A percentile compares a stretch with the other conserved stretches of the same genome.
phyloP scores from a whole-genome alignment of 2,888 invertebrate genomes.

The Pimpla rufipes region DNA sequence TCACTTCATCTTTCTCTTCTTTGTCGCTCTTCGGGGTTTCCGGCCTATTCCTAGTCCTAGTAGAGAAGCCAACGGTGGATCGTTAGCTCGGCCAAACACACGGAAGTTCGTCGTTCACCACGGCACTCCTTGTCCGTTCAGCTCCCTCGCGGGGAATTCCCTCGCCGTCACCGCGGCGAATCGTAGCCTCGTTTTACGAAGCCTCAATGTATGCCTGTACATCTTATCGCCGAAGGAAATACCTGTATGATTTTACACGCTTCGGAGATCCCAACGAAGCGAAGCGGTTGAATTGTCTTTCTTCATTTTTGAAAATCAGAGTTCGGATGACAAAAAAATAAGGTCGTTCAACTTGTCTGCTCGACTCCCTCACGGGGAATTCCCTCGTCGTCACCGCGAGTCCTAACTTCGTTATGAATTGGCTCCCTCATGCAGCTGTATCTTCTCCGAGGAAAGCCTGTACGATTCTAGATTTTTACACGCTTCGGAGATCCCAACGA shows the following conservation, averaged over 20 bases:
- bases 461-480: conserved; percentile 51
- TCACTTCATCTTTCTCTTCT: conserved; percentile 37
- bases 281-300: conserved; percentile 23
- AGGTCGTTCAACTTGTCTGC: conserved; percentile 42
- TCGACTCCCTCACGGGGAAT: conserved; percentile 28
- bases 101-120: conserved; percentile 59
- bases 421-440: conserved; percentile 7
- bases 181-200: conserved; percentile 13
- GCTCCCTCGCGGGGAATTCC: conserved; percentile 23
- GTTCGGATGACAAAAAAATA: too few species aligned
- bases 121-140: conserved; percentile 48
- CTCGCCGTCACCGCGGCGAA: conserved; percentile 16
- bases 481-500: conserved; percentile 34
- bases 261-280: conserved; percentile 25
- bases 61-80: conserved; percentile 52
- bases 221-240: conserved; percentile 22
- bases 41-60: conserved; percentile 9
- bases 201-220: too few species aligned
- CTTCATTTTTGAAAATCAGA: not conserved
- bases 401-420: conserved; percentile 16
- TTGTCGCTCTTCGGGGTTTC: not conserved
- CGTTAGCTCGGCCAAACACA: conserved; percentile 70
- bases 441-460: conserved; percentile 24
- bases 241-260: conserved; percentile 42
- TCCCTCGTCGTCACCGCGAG: conserved; percentile 10